Conservation (phyloP, 2,888 invertebrate genomes). For the Leptinotarsa peninsularis region DNA sequence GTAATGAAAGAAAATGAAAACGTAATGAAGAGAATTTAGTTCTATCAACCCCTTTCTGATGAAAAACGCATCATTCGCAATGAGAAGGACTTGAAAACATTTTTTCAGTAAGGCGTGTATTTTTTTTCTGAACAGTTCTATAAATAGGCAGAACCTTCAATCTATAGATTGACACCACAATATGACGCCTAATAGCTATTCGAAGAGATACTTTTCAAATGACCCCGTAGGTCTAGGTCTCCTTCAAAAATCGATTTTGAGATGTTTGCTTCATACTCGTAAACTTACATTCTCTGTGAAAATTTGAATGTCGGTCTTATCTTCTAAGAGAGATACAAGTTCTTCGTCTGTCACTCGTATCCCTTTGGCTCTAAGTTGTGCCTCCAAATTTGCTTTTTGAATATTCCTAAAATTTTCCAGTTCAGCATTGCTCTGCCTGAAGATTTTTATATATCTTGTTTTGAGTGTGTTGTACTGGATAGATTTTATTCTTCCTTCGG, state of each 20-base stretch:
- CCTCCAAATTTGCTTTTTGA: conserved; percentile 69
- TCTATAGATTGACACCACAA: too few species aligned
- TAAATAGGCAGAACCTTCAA: too few species aligned
- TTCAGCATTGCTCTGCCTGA: conserved; percentile 69
- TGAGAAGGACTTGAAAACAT: too few species aligned
- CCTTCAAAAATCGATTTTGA: neutral
- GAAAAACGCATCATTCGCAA: too few species aligned
- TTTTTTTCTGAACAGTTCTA: too few species aligned
- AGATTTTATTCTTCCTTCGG: conserved; percentile 66
- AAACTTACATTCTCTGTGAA: conserved; percentile 69
- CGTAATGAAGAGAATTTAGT: too few species aligned
- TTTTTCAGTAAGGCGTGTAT: too few species aligned
- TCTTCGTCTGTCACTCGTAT: conserved; percentile 61
- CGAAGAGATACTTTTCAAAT: too few species aligned
- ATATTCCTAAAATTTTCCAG: conserved; percentile 68
- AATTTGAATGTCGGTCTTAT: conserved; percentile 64
- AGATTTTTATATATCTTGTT: conserved; percentile 67
- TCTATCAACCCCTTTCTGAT: too few species aligned
- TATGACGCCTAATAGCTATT: too few species aligned
- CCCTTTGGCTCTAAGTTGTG: conserved; percentile 69
- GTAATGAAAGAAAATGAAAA: too few species aligned
- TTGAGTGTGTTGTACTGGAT: conserved; percentile 68
- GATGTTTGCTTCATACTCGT: neutral
- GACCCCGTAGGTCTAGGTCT: too few species aligned
- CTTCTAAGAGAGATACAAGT: conserved; percentile 63